Evolutionary conservation across 2,797 vertebrate genomes (phyloP).

Genomic region (Tympanoctomys barrerae): DNA sequence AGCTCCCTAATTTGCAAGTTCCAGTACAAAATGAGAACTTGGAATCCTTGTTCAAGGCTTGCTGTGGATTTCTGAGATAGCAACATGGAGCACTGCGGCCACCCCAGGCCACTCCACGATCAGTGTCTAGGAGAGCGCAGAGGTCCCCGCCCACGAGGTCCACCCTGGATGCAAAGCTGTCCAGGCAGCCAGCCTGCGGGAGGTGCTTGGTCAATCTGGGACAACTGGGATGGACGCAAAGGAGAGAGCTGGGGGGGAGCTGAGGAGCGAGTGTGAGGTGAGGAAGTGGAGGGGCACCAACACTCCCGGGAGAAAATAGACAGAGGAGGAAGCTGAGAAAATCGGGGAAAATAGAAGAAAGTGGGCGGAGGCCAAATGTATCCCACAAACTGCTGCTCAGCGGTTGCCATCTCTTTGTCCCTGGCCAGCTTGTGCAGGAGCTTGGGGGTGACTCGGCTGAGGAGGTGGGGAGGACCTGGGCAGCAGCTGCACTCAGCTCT

Average conservation of each 20-base stretch:
- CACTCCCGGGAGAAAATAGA: slow-evolving; percentile 43
- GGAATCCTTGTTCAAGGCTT: not conserved
- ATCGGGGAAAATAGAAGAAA: not conserved
- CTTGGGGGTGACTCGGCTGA: not conserved
- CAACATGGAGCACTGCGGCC: not conserved
- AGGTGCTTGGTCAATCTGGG: not conserved
- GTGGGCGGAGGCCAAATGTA: not conserved
- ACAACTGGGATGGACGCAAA: not conserved
- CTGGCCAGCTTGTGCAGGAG: not conserved
- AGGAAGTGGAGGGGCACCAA: not conserved
- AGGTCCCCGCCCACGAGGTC: rapidly evolving
- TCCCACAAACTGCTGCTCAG: not conserved
- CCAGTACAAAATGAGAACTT: not conserved
- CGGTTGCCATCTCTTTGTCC: not conserved
- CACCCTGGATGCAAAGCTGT: not conserved
- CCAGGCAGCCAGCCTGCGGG: not conserved
- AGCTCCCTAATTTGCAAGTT: not conserved
- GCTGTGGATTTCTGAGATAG: not conserved
- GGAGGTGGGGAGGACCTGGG: not conserved
- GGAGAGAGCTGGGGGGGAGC: not conserved
- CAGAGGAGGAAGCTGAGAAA: not conserved
- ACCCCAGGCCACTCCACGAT: rapidly evolving
- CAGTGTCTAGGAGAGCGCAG: rapidly evolving
- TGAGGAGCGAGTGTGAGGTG: not conserved
- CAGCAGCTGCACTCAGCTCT: not conserved